Percentiles rank a stretch among this genome's conserved stretches.
phyloP scores from a whole-genome alignment of 2,888 invertebrate species.

The Macropis europaea region DNA sequence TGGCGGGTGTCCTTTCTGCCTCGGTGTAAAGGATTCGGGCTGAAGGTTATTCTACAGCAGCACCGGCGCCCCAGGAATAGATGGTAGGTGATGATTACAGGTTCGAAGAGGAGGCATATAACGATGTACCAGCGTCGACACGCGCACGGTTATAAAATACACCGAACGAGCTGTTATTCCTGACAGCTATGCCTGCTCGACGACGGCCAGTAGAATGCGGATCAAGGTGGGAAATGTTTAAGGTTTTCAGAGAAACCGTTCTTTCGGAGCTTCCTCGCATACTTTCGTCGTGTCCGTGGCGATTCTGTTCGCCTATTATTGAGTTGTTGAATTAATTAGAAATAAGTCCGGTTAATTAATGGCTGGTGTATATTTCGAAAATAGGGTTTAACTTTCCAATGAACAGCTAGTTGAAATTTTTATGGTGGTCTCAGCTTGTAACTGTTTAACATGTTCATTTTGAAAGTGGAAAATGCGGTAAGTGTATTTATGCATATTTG shows the following conservation, averaged over 20 bases:
- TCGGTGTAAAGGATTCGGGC: constrained; percentile 26
- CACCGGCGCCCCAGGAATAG: constrained; percentile 50
- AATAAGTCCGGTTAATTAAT: background rate
- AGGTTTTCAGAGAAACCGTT: background rate
- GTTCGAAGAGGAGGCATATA: constrained; percentile 48
- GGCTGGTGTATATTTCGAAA: background rate
- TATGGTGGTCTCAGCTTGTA: too few relatives aligned
- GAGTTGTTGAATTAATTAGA: constrained; percentile 17
- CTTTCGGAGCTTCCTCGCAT: background rate
- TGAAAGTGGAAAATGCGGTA: too few relatives aligned
- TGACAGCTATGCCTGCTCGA: constrained; percentile 41
- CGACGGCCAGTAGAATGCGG: constrained; percentile 36
- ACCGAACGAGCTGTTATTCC: constrained; percentile 54
- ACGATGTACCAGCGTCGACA: constrained; percentile 53
- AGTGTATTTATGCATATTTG: too few relatives aligned
- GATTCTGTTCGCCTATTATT: background rate
- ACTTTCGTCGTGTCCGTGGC: background rate
- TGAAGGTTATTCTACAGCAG: constrained; percentile 26
- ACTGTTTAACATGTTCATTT: too few relatives aligned
- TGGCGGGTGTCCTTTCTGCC: constrained; percentile 29
- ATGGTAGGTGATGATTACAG: constrained; percentile 65
- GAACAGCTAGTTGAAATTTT: background rate
- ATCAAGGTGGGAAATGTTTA: constrained; percentile 5
- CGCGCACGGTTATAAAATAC: constrained; percentile 55
- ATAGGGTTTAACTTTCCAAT: background rate